Conservation (phyloP, 1,140 invertebrate species). For the Goniozus legneri region DNA sequence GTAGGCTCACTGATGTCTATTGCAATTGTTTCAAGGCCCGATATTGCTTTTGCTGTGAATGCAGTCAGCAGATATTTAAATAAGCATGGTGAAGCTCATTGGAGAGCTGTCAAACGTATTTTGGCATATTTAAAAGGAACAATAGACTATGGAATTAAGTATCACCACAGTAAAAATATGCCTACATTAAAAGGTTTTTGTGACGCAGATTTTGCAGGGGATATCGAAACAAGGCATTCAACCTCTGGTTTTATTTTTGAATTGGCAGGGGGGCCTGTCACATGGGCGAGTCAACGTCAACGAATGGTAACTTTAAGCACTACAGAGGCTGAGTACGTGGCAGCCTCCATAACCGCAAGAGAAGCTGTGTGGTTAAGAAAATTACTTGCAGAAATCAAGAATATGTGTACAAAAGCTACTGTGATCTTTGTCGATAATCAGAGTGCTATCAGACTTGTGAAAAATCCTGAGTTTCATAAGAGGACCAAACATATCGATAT, state of each 20-base stretch:
- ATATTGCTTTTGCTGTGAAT: conserved; percentile 35
- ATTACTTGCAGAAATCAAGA: neutral
- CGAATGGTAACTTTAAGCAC: neutral
- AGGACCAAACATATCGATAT: conserved; percentile 30
- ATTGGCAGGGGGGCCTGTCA: neutral
- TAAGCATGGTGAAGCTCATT: neutral
- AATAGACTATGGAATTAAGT: too few relatives aligned
- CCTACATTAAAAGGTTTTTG: neutral
- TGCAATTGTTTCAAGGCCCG: conserved; percentile 33
- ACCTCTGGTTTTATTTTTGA: neutral
- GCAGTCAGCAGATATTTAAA: conserved; percentile 18
- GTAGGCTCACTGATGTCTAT: conserved; percentile 40
- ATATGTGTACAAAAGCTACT: conserved; percentile 4
- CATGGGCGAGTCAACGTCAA: neutral
- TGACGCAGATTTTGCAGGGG: neutral
- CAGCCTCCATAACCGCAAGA: conserved; percentile 27
- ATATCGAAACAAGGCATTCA: neutral
- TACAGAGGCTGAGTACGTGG: neutral
- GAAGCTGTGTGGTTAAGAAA: conserved; percentile 35
- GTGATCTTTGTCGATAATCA: conserved; percentile 21
- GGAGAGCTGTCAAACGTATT: neutral
- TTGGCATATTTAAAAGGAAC: too few relatives aligned
- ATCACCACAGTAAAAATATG: neutral
- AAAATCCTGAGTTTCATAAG: conserved; percentile 20
- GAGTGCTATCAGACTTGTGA: conserved; percentile 17